A percentile compares a stretch with the other conserved stretches of the same genome.
Evolutionary conservation across 2,888 invertebrate species (phyloP).

Genomic region (Watsonalla binaria): DNA sequence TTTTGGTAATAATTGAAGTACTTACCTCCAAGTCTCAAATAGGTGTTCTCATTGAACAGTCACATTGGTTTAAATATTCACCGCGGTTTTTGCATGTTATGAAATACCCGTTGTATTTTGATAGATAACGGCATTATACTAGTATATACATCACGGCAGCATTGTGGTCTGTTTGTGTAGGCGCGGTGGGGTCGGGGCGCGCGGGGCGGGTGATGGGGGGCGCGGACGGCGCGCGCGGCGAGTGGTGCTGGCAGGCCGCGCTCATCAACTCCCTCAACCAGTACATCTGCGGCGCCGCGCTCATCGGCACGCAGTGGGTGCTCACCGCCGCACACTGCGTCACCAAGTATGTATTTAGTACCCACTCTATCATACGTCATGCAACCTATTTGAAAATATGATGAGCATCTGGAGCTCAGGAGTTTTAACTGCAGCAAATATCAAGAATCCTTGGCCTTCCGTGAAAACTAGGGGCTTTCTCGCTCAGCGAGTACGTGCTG

Average conservation of each 20-base stretch:
- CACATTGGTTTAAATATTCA: too few species aligned
- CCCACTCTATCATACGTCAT: too few species aligned
- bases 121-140: too few species aligned
- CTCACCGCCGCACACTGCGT: slow-evolving; percentile 96
- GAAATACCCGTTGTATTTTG: too few species aligned
- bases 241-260: slow-evolving; percentile 98
- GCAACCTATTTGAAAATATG: too few species aligned
- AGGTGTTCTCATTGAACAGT: too few species aligned
- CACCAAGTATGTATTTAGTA: slow-evolving; percentile 89
- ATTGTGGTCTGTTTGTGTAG: slow-evolving; percentile 33
- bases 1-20: too few species aligned
- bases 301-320: slow-evolving; percentile 96
- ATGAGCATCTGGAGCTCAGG: slow-evolving; percentile 29
- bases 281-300: slow-evolving; percentile 94
- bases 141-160: background rate
- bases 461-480: too few species aligned
- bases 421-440: background rate
- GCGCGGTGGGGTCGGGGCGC: slow-evolving; percentile 41
- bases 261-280: slow-evolving; percentile 95
- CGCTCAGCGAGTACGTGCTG: too few species aligned
- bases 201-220: slow-evolving; percentile 89
- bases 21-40: too few species aligned
- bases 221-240: slow-evolving; percentile 92
- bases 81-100: too few species aligned
- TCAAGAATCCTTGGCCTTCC: background rate